A percentile compares a stretch with the other conserved stretches of the same genome.
Conservation (phyloP, 2,113 vertebrate genomes). For the Rhea pennata region DNA sequence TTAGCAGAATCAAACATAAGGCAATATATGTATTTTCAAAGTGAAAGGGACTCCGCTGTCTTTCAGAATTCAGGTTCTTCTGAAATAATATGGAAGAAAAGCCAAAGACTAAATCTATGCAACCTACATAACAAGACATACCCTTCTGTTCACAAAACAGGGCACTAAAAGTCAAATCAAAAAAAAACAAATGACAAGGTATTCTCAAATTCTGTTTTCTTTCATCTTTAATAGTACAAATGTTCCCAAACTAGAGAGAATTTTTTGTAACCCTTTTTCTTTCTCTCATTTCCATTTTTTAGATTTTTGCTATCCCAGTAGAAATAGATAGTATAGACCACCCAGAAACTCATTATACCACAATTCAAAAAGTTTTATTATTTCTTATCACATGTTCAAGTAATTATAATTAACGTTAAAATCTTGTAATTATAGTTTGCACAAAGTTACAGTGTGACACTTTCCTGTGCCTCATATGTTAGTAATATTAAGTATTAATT, state of each 20-base stretch:
- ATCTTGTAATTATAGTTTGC: conserved; percentile 21
- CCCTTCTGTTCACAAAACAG: background rate
- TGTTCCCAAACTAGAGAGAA: background rate
- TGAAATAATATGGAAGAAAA: background rate
- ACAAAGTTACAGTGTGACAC: conserved; percentile 32
- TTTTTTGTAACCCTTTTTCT: background rate
- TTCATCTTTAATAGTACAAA: background rate
- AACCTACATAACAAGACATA: background rate
- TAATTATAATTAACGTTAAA: conserved; percentile 40
- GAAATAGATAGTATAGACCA: background rate
- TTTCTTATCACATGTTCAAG: background rate
- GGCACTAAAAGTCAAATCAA: background rate
- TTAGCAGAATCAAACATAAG: background rate
- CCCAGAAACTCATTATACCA: conserved; percentile 21
- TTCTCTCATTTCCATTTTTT: background rate
- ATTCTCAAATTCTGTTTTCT: background rate
- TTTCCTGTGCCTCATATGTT: conserved; percentile 9
- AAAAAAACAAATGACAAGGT: background rate
- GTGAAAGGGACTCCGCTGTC: background rate
- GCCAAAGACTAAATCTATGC: background rate
- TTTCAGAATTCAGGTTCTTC: background rate
- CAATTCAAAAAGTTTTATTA: conserved; percentile 24
- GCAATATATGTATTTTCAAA: background rate
- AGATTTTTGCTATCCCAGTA: background rate
- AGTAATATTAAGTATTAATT: conserved; percentile 34